Base-by-base conservation (phyloP, 1,140 invertebrate genomes). In the Ostrea denselamellosa region DNA sequence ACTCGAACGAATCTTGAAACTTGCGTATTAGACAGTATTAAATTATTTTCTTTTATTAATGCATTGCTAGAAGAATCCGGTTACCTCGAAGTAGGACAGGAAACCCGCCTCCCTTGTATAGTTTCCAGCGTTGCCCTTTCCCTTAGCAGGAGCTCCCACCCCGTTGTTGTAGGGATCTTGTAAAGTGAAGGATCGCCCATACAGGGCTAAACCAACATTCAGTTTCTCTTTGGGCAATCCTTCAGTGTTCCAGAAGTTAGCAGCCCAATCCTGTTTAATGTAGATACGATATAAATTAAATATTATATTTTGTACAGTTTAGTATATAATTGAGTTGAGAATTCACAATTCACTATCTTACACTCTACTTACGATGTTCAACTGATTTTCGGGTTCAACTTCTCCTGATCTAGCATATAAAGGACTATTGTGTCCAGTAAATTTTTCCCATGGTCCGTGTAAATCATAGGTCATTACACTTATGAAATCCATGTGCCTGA, bases 151-250 rank as follows among this genome's bases (percentile, higher is more conserved):
- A 10, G 87, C 91, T 3, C 90, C 90, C 0, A 90, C 82, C 12
- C 52, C 82, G 19, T 85, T 34, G 17, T 89, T 81, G 51, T 88
- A 44, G 8, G 86, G 52, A 52, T 86, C 71, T 10, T 86, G 84
- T 58, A 93, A 83, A 10, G 90, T 91, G 83, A 93, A 93, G 19
- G 91, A 89, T 12, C 92, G 83, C 3, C 92, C 92, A 85, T 92
- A 93, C 22, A 90, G 62, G 0, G 98, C 97, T 97, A 99, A 98
- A 90, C 98, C 98, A 93, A 99, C 98, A 85, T 99, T 96, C 68
- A 99, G 95, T 94, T 99, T 99, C 90, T 98, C 97, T 93, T 98
- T 98, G 0, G 99, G 98, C 9, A 98, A 97, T 56, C 99, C 98
- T 90, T 90, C 86, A 22, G 65, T n/a, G 22, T 86, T 83, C 92